A percentile compares a stretch with the other conserved stretches of the same genome.
These are phyloP conservation scores for Chrosomus eos DNA, from an alignment of 2,797 vertebrate genomes.

Conservation along the genomic window DNA sequence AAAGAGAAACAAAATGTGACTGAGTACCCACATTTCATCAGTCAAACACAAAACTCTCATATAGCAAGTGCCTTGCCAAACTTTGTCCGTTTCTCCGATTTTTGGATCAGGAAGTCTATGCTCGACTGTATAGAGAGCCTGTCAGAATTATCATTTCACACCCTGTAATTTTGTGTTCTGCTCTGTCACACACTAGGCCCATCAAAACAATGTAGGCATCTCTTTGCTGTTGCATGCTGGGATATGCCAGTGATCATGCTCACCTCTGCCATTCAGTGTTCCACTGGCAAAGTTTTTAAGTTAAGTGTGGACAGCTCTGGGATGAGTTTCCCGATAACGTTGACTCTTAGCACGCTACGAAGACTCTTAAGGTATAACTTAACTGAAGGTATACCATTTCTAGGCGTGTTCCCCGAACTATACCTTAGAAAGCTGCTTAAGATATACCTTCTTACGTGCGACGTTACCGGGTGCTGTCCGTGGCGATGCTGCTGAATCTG, in stretches of 20 bases:
- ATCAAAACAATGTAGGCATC: conserved; percentile 2
- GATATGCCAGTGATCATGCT: conserved; percentile 3
- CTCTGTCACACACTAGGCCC: conserved; percentile 7
- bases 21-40: conserved; percentile 1
- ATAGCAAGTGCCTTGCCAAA: background rate
- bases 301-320: background rate
- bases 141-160: conserved; percentile 27
- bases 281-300: background rate
- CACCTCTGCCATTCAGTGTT: background rate
- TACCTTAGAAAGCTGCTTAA: too few species aligned
- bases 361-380: too few species aligned
- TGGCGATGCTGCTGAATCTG: too few species aligned
- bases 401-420: too few species aligned
- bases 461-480: too few species aligned
- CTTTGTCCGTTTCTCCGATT: background rate
- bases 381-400: too few species aligned
- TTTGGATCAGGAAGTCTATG: background rate
- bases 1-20: background rate
- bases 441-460: too few species aligned
- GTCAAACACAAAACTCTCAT: conserved; percentile 1
- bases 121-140: background rate
- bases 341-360: too few species aligned
- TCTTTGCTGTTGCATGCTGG: conserved; percentile 3
- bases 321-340: too few species aligned
- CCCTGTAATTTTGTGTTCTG: conserved; percentile 15